These are phyloP conservation scores for Hirudo medicinalis DNA, from an alignment of 1,140 invertebrate species.

Conservation along the genomic window DNA sequence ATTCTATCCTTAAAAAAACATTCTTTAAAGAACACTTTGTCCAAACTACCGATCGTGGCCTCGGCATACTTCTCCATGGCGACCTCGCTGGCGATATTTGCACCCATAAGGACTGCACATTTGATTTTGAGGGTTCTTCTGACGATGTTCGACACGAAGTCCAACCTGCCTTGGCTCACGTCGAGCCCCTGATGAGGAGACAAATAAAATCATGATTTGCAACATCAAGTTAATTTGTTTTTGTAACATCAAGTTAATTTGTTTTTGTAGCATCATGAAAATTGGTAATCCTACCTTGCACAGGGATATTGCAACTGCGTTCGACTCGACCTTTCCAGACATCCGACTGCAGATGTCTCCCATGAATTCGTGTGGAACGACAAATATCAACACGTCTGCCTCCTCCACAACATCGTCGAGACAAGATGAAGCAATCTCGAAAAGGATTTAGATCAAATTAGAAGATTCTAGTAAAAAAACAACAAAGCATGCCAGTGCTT, in stretches of 20 bases:
- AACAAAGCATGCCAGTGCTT: not conserved
- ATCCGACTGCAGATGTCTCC: conserved; percentile 66
- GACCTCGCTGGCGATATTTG: conserved; percentile 86
- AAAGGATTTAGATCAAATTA: not conserved
- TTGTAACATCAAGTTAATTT: not conserved
- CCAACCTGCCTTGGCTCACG: conserved; percentile 55
- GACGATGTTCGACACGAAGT: conserved; percentile 90
- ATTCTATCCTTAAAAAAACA: too few relatives aligned
- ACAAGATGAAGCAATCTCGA: conserved; percentile 79
- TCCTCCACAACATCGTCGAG: conserved; percentile 73
- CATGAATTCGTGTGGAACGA: conserved; percentile 97
- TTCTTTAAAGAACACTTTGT: too few relatives aligned
- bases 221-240: not conserved
- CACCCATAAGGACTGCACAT: conserved; percentile 90
- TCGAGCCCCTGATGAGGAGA: conserved; percentile 62
- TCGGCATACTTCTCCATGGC: conserved; percentile 96
- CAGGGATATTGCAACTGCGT: conserved; percentile 76
- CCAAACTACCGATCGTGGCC: conserved; percentile 74
- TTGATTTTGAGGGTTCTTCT: conserved; percentile 69
- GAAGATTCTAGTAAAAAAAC: not conserved
- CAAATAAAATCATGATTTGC: not conserved
- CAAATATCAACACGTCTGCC: conserved; percentile 90
- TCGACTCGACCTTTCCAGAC: conserved; percentile 74
- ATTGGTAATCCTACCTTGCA: conserved; percentile 60
- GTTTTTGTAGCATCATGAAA: too few relatives aligned